phyloP scores from a whole-genome alignment of 2,113 vertebrate species.

The Eleginops maclovinus region DNA sequence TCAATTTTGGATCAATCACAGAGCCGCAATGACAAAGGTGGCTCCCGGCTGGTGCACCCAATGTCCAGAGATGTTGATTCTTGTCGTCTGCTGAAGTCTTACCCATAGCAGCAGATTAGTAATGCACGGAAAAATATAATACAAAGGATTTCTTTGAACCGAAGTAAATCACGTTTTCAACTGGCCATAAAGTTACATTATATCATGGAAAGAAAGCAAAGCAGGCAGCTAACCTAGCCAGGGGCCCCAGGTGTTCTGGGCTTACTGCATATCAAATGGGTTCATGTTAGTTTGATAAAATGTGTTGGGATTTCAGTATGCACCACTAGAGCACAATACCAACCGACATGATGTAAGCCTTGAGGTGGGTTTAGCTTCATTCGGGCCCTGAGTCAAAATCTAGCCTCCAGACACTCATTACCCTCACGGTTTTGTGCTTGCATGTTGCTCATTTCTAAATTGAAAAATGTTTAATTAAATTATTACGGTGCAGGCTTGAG shows the following conservation, averaged over 20 bases:
- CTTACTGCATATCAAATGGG: background rate
- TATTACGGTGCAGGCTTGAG: background rate
- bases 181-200: no score
- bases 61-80: background rate
- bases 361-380: no score
- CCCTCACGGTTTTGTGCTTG: background rate
- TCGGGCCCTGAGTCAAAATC: background rate
- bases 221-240: background rate
- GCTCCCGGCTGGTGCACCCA: background rate
- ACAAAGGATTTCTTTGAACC: no score
- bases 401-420: background rate
- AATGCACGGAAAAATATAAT: no score
- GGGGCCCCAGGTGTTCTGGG: background rate
- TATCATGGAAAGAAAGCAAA: background rate
- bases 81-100: no score
- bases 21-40: no score
- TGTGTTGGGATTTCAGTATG: background rate
- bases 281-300: background rate
- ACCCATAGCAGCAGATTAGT: no score
- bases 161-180: no score
- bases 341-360: background rate
- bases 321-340: background rate
- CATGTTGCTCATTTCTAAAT: background rate
- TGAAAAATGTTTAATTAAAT: background rate
- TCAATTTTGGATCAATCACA: background rate